Evolutionary conservation across 2,888 invertebrate species (phyloP), one percentile per base, ranked within the genome.

Genomic region (Dicycla oo): DNA sequence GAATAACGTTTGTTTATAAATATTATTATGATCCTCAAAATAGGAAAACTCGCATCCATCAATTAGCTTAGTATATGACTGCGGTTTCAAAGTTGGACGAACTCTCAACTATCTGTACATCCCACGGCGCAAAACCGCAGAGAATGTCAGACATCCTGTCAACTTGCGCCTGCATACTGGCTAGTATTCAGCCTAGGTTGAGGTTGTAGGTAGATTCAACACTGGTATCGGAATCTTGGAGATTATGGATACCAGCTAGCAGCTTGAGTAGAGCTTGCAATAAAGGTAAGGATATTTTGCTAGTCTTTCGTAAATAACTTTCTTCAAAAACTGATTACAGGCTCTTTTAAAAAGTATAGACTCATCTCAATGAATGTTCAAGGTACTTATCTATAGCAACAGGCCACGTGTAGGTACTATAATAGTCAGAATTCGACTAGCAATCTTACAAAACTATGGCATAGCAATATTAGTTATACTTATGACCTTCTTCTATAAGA

Each of bases 121-220:
- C 64, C 56, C 23, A 47, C 58, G 49, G 51, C 13, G 45, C 71
- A 64, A 84, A 77, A 78, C 85, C 82, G 58, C 85, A 75, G 69
- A 40, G 78, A 76, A 86, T 77, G 54, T 47, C 6, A 61, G 73
- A 76, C 15, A 71, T 73, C 73, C 72, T 79, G 86, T 78, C 79
- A 73, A 67, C 70, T 54, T 26, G 43, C 45, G 51, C 30, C 53
- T 47, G 58, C 30, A 58, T 80, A 47, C 40, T 47, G 53, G 4
- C 11, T 66, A 62, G 49, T 62, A 80, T 85, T 83, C 43, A 72
- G 53, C 13, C 34, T 67, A 38, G 58, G 18, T 30, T 65, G 63
- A 49, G 51, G 26, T 58, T 58, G 43, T 49, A 23, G 23, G 15
- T 58, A 65, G 26, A 43, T 58, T 51, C 45, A 57, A 58, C 8